Base-by-base conservation (phyloP, 1,140 invertebrate genomes). In the Bilobella aurantiaca region DNA sequence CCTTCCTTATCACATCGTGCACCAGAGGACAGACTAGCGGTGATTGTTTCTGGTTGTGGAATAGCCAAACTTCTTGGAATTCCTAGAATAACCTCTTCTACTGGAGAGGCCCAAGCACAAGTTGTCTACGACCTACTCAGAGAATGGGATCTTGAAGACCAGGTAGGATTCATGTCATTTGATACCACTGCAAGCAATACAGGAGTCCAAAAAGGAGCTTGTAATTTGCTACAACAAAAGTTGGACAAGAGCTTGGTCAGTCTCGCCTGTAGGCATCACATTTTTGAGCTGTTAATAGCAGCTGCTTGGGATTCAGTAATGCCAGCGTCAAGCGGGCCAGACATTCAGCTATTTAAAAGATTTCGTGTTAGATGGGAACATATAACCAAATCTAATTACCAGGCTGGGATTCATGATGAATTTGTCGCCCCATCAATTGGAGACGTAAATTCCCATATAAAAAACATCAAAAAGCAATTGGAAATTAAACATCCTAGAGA, bases 1-100 rank as follows among this genome's bases (percentile, higher is more conserved):
- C n/a, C n/a, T n/a, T n/a, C n/a, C n/a, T n/a, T n/a, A n/a, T n/a
- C n/a, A n/a, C n/a, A n/a, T n/a, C 65, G 65, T 32, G 25, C 74
- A 65, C 73, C 62, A 59, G 68, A 74, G 23, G 73, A 77, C 69
- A 66, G 75, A 14, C 67, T 76, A 14, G 72, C 74, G 23, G 69
- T 76, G 58, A 60, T 76, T 12, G 70, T 75, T 27, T 73, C 73
- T 64, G 72, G 68, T 16, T 23, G 49, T n/a, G 57, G 64, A 31
- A 69, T 71, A 23, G 69, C 73, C 66, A 69, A 77, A 68, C 62
- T 76, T 42, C 58, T 76, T 0, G 64, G 67, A 21, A 70, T 75
- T 32, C 75, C 75, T 58, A 70, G 72, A 73, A 46, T 74, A 1
- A 23, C 47, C 14, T 66, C 49, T 67, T 72, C 70, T 63, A 76